Base-by-base conservation (phyloP, 2,888 invertebrate species). In the Glyphotaelius pellucidus region DNA sequence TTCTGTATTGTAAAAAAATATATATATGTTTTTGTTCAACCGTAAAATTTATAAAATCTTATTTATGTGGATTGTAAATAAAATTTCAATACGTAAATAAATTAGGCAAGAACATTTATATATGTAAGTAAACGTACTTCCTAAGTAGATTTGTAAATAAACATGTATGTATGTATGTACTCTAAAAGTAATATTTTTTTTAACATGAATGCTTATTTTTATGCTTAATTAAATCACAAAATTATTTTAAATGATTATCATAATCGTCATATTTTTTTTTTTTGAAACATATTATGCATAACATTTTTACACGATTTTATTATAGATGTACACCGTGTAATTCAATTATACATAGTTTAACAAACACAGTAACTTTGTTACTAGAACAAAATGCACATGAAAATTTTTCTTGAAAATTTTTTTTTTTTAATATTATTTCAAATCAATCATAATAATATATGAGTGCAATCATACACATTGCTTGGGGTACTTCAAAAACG, bases 361-460 rank as follows among this genome's bases (percentile, higher is more conserved):
- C 52, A 0, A 67, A 87, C 87, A 87, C 87, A 87, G 87, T 87
- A 87, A 87, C 87, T 30, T 47, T 47, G 87, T 87, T 87, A 87
- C 87, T 47, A 31, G 87, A 87, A 87, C 87, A 87, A 87, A 31
- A 52, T 25, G 87, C 87, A 87, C 87, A 67, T 15, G 15, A 32
- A 19, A 25, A 11, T 87, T 67, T 9, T 67, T 67, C 9, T 25
- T 25, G 7, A 67, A 2, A 25, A 1, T 2, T 52, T 0, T 2
- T 52, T 0, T 67, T 19, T 19, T 25, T 67, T 19, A 67, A 25
- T 7, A 67, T 25, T 67, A 25, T 67, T 25, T n/a, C 19, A 67
- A 67, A 25, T 25, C 25, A 67, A 67, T 2, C 25, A 15, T 5
- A 15, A 19, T 19, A 15, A 5, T 25, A 0, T 67, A 67, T n/a